These are phyloP conservation scores for Sanderia malayensis DNA, from an alignment of 30 jellyfish, hydroid and myxozoan genomes.

Conservation along the genomic window DNA sequence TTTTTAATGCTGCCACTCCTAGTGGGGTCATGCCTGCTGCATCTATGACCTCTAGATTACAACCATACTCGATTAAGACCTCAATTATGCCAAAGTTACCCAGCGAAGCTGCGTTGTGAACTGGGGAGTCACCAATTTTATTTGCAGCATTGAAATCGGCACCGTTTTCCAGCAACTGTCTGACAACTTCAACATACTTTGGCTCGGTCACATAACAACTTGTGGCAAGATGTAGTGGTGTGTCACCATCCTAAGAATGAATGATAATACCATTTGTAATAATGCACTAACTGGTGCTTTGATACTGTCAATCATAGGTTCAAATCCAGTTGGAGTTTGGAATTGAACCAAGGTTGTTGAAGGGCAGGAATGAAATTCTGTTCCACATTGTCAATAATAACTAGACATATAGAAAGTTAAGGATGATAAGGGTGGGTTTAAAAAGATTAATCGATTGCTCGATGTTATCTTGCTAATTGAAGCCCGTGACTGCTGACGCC, in stretches of 20 bases:
- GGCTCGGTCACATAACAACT: constrained; percentile 82
- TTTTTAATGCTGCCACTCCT: constrained; percentile 21
- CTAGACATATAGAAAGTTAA: too few species aligned
- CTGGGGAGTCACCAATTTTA: constrained; percentile 77
- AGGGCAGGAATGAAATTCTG: too few species aligned
- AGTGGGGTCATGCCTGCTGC: constrained; percentile 29
- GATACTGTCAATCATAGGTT: too few species aligned
- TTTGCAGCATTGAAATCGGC: constrained; percentile 61
- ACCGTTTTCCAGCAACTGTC: constrained; percentile 60
- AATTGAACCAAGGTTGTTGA: too few species aligned
- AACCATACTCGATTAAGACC: constrained; percentile 65
- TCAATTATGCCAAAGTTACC: constrained; percentile 79
- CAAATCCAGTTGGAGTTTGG: too few species aligned
- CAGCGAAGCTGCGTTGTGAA: constrained; percentile 70
- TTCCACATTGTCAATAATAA: too few species aligned
- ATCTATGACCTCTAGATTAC: constrained; percentile 60
- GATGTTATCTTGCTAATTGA: too few species aligned
- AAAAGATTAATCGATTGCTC: too few species aligned
- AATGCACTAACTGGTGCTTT: too few species aligned
- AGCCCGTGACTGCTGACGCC: too few species aligned
- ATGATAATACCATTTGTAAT: too few species aligned
- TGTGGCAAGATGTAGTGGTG: constrained; percentile 82
- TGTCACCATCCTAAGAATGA: constrained; percentile 67
- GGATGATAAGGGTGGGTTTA: too few species aligned
- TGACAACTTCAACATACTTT: constrained; percentile 71